Conservation (phyloP, 1,140 invertebrate species). For the Nymphalis io region DNA sequence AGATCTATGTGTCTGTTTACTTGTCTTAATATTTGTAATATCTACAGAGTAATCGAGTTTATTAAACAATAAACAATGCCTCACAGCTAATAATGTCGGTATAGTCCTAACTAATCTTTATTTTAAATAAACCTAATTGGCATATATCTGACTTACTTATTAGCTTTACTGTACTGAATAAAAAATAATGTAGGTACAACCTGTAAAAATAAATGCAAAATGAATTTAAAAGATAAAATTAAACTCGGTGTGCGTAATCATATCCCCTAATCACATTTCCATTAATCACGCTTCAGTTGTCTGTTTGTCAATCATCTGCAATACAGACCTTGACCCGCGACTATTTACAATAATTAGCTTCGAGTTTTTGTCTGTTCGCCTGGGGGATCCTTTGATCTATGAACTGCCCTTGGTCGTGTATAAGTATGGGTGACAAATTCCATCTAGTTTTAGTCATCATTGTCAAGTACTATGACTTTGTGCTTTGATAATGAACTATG, state of each 20-base stretch:
- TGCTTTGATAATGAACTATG: no score
- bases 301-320: constrained; percentile 31
- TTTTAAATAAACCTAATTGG: no score
- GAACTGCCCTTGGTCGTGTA: constrained; percentile 11
- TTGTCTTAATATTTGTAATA: no score
- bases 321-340: constrained; percentile 34
- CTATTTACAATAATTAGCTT: constrained; percentile 35
- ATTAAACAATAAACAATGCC: no score
- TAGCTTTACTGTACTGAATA: neutral
- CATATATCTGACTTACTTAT: neutral
- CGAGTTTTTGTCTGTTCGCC: constrained; percentile 23
- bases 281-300: constrained; percentile 46
- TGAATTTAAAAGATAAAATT: neutral
- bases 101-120: no score
- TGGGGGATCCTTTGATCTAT: constrained; percentile 18
- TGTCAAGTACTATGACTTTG: constrained; percentile 7
- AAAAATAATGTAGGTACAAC: no score
- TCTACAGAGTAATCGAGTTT: no score
- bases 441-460: constrained; percentile 9
- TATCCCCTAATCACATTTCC: constrained; percentile 42
- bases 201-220: neutral
- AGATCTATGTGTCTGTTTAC: no score
- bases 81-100: no score
- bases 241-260: neutral
- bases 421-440: constrained; percentile 9